A percentile compares a stretch with the other conserved stretches of the same genome.
These are phyloP conservation scores for Phataginus tricuspis DNA, from an alignment of 2,797 vertebrate species.

Conservation along the genomic window DNA sequence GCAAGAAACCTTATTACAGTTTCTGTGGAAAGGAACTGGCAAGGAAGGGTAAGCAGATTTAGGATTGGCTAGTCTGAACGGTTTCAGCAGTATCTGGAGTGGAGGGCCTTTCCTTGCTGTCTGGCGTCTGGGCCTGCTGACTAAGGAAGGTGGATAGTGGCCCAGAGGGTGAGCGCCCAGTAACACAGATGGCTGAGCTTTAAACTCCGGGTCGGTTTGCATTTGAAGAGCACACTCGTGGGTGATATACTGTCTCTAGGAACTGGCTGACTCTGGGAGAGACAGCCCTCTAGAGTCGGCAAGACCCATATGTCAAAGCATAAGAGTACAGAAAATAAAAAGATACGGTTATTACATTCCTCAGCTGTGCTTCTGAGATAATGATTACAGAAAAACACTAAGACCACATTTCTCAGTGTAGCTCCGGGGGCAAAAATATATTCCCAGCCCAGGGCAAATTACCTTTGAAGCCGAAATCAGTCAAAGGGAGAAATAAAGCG, in stretches of 20 bases:
- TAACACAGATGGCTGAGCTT: background rate
- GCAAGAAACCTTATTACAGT: background rate
- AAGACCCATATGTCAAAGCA: background rate
- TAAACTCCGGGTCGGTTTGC: background rate
- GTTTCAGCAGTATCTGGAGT: background rate
- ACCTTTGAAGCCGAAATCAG: no score
- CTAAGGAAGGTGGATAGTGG: background rate
- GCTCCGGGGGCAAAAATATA: no score
- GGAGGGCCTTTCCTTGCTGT: no score
- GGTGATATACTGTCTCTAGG: background rate
- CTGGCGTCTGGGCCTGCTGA: background rate
- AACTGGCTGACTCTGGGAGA: background rate
- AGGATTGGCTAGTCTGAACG: background rate
- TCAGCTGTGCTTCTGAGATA: slow-evolving; percentile 74
- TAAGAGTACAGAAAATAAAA: background rate
- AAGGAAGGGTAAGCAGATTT: background rate
- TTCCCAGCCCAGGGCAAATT: no score
- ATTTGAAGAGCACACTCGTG: background rate
- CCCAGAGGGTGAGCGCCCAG: background rate
- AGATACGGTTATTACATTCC: background rate
- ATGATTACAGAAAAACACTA: slow-evolving; percentile 76
- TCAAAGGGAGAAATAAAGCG: no score
- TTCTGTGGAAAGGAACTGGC: background rate
- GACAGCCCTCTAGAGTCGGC: background rate
- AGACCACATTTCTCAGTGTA: slow-evolving; percentile 71